Percentiles rank a stretch among this genome's conserved stretches.
Conservation (phyloP, 2,797 vertebrate species). For the Anniella stebbinsi region DNA sequence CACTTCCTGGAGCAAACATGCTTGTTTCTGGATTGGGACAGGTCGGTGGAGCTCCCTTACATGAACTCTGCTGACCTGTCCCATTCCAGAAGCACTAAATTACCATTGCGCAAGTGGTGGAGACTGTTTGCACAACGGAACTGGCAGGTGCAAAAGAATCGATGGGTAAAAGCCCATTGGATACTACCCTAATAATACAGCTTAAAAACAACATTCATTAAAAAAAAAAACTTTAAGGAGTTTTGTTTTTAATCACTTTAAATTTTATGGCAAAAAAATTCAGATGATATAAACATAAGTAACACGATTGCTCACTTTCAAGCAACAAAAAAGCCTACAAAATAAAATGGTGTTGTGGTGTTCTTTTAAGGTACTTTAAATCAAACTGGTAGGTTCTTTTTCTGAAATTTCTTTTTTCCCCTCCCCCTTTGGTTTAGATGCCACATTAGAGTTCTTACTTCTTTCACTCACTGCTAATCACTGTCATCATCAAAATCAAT, state of each 20-base stretch:
- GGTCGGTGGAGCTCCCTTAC: no score
- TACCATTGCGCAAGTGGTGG: no score
- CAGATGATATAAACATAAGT: slow-evolving; percentile 54
- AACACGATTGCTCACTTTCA: slow-evolving; percentile 63
- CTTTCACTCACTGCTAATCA: slow-evolving; percentile 74
- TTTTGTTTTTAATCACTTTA: slow-evolving; percentile 57
- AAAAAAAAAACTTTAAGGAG: slow-evolving; percentile 53
- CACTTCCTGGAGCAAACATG: no score
- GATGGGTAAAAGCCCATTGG: no score
- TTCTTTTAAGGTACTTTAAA: slow-evolving; percentile 76
- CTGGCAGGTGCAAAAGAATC: no score
- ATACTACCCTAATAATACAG: slow-evolving; percentile 39
- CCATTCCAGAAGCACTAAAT: no score
- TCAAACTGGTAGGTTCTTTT: slow-evolving; percentile 75
- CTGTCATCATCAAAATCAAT: slow-evolving; percentile 82
- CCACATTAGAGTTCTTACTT: slow-evolving; percentile 49
- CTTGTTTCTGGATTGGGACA: no score
- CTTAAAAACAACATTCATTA: slow-evolving; percentile 44
- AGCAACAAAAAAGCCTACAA: slow-evolving; percentile 68
- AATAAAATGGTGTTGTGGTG: slow-evolving; percentile 36
- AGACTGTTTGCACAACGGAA: no score
- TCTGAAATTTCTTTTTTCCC: slow-evolving; percentile 55
- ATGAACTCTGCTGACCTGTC: no score
- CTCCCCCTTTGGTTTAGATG: not conserved
- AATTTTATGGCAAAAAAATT: slow-evolving; percentile 69